Conservation (phyloP, 2,888 invertebrate genomes). For the Ochropacha duplaris region DNA sequence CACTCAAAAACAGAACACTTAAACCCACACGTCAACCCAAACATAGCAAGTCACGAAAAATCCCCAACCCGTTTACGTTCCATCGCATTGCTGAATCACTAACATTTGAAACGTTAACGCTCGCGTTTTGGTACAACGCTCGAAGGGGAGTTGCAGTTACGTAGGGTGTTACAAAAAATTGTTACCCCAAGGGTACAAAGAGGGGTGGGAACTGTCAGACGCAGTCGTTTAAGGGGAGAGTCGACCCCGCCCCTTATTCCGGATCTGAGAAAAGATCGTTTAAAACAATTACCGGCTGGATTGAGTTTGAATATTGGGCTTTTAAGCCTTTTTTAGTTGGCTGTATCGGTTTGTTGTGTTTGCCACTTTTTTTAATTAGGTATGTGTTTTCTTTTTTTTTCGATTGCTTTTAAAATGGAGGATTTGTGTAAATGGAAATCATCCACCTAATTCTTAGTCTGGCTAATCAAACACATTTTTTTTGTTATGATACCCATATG, state of each 20-base stretch:
- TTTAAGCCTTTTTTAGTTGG: conserved; percentile 26
- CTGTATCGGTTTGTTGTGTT: conserved; percentile 13
- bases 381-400: background rate
- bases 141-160: background rate
- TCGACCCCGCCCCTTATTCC: conserved; percentile 40
- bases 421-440: background rate
- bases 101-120: background rate
- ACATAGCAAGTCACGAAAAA: background rate
- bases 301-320: conserved; percentile 51
- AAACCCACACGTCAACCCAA: background rate
- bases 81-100: background rate
- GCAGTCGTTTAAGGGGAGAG: conserved; percentile 48
- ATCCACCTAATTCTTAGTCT: no score
- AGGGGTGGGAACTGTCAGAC: conserved; percentile 60
- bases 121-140: background rate
- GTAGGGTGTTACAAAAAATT: conserved; percentile 74
- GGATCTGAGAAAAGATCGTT: conserved; percentile 20
- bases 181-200: conserved; percentile 56
- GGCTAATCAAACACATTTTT: no score
- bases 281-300: conserved; percentile 59
- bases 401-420: background rate
- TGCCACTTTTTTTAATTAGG: conserved; percentile 6
- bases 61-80: background rate
- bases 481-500: no score
- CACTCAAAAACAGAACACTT: conserved; percentile 1